These are phyloP conservation scores for Spilosoma lubricipeda DNA, from an alignment of 2,888 invertebrate genomes.

Conservation along the genomic window DNA sequence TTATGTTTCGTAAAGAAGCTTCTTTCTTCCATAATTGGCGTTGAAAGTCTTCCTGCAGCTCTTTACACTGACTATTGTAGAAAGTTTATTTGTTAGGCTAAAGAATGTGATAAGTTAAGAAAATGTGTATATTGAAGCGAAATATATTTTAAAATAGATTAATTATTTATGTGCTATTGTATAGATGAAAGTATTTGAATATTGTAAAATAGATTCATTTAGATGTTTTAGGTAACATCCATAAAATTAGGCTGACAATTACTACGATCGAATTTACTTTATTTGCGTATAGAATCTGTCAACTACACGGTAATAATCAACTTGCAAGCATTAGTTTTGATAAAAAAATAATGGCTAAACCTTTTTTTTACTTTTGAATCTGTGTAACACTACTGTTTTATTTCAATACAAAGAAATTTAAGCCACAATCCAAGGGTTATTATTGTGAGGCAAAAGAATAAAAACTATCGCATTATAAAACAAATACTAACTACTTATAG, in stretches of 20 bases:
- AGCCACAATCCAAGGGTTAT: neutral
- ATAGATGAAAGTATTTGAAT: constrained; percentile 66
- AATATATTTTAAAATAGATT: constrained; percentile 73
- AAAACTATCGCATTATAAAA: neutral
- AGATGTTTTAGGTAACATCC: constrained; percentile 57
- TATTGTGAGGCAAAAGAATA: neutral
- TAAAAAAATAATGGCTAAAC: neutral
- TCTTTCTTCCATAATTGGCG: constrained; percentile 63
- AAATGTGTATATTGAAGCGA: constrained; percentile 74
- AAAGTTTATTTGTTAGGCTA: constrained; percentile 82
- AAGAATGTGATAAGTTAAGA: constrained; percentile 83
- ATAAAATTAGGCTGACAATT: constrained; percentile 44
- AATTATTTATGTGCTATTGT: constrained; percentile 74
- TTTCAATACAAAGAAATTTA: neutral
- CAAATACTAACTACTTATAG: neutral
- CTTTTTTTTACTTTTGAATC: neutral
- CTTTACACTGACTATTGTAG: constrained; percentile 86
- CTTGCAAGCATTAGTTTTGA: neutral
- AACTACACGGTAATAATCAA: neutral
- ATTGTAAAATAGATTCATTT: constrained; percentile 66
- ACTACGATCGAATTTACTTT: constrained; percentile 34
- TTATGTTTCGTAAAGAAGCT: constrained; percentile 29
- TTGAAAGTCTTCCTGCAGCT: constrained; percentile 86
- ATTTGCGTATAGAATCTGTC: neutral
- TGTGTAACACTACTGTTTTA: neutral